phyloP scores from a whole-genome alignment of 2,888 invertebrate species.

The Machimus atricapillus region DNA sequence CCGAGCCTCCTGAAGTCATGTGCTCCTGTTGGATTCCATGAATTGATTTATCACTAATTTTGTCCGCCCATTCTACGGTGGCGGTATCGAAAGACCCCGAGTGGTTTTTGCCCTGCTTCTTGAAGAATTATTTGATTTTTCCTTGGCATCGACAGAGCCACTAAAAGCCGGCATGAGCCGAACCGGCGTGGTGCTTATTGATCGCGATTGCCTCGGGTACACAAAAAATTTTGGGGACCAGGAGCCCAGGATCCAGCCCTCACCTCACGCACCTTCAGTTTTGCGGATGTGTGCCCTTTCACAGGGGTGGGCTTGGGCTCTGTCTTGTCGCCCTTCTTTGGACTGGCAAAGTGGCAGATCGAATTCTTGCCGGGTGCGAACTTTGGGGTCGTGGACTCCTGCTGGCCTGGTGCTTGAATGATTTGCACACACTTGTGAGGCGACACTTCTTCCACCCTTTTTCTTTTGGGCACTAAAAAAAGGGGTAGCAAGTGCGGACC shows the following conservation, averaged over 20 bases:
- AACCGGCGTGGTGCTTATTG: not conserved
- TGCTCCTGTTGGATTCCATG: slow-evolving; percentile 48
- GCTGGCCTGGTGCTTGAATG: not conserved
- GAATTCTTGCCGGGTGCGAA: not conserved
- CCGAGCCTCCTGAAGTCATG: slow-evolving; percentile 39
- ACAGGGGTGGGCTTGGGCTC: not conserved
- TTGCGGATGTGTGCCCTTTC: not conserved
- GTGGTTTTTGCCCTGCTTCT: not conserved
- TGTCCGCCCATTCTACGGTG: not conserved
- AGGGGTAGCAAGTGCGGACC: not conserved
- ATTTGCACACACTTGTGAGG: not conserved
- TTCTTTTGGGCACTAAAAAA: not conserved
- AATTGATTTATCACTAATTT: slow-evolving; percentile 49
- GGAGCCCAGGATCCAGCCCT: slow-evolving; percentile 33
- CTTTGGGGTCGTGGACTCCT: not conserved
- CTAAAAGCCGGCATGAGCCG: not conserved
- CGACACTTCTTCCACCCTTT: not conserved
- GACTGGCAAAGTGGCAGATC: not conserved
- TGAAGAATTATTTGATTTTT: not conserved
- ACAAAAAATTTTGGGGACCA: slow-evolving; percentile 6
- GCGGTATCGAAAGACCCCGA: not conserved
- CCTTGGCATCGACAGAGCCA: not conserved
- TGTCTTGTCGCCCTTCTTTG: not conserved
- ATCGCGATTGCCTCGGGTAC: not conserved
- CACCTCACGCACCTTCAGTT: not conserved